Evolutionary conservation across 1,140 invertebrate species (phyloP).

Genomic region (Ceratosolen solmsi): DNA sequence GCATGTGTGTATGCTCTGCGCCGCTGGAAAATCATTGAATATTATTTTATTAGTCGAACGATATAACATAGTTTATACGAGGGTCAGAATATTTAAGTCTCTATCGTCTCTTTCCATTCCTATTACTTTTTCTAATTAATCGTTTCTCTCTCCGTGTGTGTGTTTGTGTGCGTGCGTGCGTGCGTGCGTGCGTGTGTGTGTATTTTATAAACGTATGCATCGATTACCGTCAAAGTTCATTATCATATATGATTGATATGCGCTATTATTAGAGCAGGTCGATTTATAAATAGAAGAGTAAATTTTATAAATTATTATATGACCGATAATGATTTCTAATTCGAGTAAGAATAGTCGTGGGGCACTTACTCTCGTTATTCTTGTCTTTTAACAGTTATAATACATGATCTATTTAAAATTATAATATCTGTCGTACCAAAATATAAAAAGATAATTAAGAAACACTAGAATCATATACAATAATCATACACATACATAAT

Average conservation of each 20-base stretch:
- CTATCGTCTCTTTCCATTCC: background rate
- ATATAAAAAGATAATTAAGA: too few species aligned
- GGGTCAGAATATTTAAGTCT: too few species aligned
- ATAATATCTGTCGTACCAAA: too few species aligned
- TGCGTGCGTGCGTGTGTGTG: too few species aligned
- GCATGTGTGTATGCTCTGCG: too few species aligned
- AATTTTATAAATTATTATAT: background rate
- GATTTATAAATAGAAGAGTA: slow-evolving; percentile 13
- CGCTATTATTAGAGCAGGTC: slow-evolving; percentile 1
- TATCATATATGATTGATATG: background rate
- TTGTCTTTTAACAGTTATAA: too few species aligned
- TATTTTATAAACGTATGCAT: background rate
- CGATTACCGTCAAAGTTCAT: slow-evolving; percentile 10
- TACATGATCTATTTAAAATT: too few species aligned
- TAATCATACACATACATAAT: too few species aligned
- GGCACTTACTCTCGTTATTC: background rate
- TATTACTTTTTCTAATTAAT: slow-evolving; percentile 2
- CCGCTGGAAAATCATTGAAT: too few species aligned
- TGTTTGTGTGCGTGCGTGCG: too few species aligned
- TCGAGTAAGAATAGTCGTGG: background rate
- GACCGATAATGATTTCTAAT: background rate
- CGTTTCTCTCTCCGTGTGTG: background rate
- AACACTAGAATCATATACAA: too few species aligned
- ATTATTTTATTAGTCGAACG: background rate
- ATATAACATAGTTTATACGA: background rate